These are phyloP conservation scores for Salminus brasiliensis DNA, from an alignment of 2,113 vertebrate species.

Conservation along the genomic window DNA sequence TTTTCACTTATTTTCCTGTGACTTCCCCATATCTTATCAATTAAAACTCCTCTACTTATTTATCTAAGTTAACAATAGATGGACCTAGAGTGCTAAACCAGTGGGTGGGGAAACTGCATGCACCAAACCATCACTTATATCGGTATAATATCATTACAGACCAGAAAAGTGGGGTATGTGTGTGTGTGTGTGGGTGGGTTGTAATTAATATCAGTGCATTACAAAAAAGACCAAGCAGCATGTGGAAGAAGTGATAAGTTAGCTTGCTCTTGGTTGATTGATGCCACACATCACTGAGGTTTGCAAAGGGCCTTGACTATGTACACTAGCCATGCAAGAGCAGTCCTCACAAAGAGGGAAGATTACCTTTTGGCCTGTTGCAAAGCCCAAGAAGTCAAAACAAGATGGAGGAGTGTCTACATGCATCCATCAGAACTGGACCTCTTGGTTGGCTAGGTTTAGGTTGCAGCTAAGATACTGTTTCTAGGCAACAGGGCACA, in stretches of 20 bases:
- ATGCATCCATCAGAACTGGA: slow-evolving; percentile 21
- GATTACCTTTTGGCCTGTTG: slow-evolving; percentile 8
- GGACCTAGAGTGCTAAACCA: background rate
- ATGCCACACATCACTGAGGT: background rate
- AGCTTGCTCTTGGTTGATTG: slow-evolving; percentile 17
- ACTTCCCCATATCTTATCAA: background rate
- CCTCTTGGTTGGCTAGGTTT: background rate
- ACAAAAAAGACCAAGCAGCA: background rate
- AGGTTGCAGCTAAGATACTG: background rate
- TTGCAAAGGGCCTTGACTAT: background rate
- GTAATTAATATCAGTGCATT: slow-evolving; percentile 17
- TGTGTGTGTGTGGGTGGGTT: background rate
- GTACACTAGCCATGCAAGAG: background rate
- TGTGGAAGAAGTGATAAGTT: background rate
- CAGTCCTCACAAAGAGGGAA: background rate
- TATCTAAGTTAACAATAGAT: slow-evolving; percentile 9
- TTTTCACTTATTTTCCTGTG: no score
- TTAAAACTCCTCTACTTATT: slow-evolving; percentile 14
- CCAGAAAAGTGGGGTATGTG: background rate
- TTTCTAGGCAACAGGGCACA: slow-evolving; percentile 39
- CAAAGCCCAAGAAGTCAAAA: slow-evolving; percentile 3
- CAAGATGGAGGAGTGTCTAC: slow-evolving; percentile 13
- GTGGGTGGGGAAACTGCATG: background rate
- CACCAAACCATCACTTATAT: slow-evolving; percentile 10
- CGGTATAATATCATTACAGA: background rate